Percentiles rank a stretch among this genome's conserved stretches.
phyloP scores from a whole-genome alignment of 2,888 invertebrate species.

The Augochlorella aurata region DNA sequence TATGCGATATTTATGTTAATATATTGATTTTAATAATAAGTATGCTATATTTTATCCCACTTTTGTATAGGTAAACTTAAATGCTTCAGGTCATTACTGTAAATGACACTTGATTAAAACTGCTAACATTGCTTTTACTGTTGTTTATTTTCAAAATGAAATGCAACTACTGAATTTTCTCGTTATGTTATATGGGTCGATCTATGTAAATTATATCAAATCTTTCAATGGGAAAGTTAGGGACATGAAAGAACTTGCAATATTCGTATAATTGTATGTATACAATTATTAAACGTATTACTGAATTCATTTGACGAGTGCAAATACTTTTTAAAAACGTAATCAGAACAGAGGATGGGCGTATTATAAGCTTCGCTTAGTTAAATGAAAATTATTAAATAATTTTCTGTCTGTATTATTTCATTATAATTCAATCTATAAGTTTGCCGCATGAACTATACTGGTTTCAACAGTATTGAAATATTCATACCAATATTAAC shows the following conservation, averaged over 20 bases:
- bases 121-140: too few species aligned
- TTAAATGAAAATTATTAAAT: neutral
- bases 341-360: neutral
- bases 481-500: slow-evolving; percentile 30
- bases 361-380: neutral
- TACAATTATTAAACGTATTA: neutral
- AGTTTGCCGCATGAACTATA: neutral
- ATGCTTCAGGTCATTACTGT: neutral
- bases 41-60: neutral
- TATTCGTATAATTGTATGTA: neutral
- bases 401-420: neutral
- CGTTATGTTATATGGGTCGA: too few species aligned
- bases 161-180: too few species aligned
- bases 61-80: neutral
- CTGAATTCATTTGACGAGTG: neutral
- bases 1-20: slow-evolving; percentile 41
- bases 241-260: neutral
- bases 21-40: slow-evolving; percentile 8
- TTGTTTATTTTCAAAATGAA: too few species aligned
- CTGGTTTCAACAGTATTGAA: slow-evolving; percentile 13
- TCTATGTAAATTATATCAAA: too few species aligned
- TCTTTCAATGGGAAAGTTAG: too few species aligned
- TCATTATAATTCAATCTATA: neutral
- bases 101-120: too few species aligned
- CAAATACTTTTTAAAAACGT: neutral